These are phyloP conservation scores for Poecilia velifera DNA, from an alignment of 2,797 vertebrate species.

Conservation along the genomic window DNA sequence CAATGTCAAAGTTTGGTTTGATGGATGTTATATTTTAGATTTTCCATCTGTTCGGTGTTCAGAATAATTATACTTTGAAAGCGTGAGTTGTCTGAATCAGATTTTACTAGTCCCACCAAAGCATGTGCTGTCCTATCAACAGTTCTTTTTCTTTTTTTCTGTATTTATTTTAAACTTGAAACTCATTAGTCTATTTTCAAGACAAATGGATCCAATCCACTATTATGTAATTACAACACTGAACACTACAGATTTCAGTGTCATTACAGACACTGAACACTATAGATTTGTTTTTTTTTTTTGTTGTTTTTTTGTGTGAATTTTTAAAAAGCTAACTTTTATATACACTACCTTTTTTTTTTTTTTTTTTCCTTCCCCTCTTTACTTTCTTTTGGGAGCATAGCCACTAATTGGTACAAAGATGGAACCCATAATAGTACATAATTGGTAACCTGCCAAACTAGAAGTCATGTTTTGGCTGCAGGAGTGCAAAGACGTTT, in stretches of 20 bases:
- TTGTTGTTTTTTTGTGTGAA: neutral
- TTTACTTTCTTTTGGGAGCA: neutral
- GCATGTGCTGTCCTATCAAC: neutral
- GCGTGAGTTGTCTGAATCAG: neutral
- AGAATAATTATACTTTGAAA: neutral
- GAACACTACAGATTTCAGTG: neutral
- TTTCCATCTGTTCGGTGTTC: neutral
- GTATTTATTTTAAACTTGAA: neutral
- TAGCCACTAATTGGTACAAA: neutral
- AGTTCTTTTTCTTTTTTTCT: neutral
- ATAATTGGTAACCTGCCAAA: neutral
- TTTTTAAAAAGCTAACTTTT: neutral
- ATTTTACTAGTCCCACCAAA: neutral
- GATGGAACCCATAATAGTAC: neutral
- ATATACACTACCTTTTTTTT: neutral
- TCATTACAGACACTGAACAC: too few relatives aligned
- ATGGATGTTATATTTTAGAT: neutral
- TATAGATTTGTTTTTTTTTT: neutral
- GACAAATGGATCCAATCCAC: neutral
- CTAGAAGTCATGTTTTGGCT: neutral
- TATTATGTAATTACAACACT: neutral
- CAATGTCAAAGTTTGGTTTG: neutral
- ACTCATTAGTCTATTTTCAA: neutral
- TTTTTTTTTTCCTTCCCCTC: neutral
- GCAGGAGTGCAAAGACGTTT: too few relatives aligned